phyloP scores from a whole-genome alignment of 2,113 vertebrate species.

The Dinomys branickii region DNA sequence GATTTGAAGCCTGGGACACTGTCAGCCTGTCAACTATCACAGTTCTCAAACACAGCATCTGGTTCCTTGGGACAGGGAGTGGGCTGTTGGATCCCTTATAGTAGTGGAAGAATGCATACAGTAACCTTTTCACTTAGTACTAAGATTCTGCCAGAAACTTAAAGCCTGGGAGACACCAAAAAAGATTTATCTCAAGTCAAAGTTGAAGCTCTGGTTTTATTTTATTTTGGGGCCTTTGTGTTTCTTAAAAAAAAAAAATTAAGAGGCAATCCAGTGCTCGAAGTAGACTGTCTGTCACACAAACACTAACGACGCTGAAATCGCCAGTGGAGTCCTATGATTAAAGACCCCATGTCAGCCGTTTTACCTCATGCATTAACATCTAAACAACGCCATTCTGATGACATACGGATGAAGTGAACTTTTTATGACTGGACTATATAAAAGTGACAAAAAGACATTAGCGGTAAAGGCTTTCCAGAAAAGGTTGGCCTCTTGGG shows the following conservation, averaged over 20 bases:
- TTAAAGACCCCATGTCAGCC: constrained; percentile 61
- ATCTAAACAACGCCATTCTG: constrained; percentile 76
- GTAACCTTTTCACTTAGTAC: constrained; percentile 78
- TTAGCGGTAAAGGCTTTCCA: constrained; percentile 83
- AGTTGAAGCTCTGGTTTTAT: constrained; percentile 30
- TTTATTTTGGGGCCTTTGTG: not conserved
- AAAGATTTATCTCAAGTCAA: not conserved
- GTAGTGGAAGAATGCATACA: constrained; percentile 76
- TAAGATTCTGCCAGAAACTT: constrained; percentile 51
- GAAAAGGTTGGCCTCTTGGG: constrained; percentile 82
- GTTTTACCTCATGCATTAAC: constrained; percentile 71
- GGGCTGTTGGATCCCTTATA: constrained; percentile 74
- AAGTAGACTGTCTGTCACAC: constrained; percentile 48
- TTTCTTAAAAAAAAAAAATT: not conserved
- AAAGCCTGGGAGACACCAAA: constrained; percentile 32
- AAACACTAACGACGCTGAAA: constrained; percentile 28
- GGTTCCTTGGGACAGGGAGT: constrained; percentile 76
- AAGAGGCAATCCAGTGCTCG: not conserved
- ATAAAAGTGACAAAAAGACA: constrained; percentile 84
- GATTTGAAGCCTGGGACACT: not conserved
- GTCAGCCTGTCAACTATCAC: constrained; percentile 73
- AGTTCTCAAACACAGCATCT: constrained; percentile 78
- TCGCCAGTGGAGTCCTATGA: not conserved
- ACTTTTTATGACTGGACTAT: constrained; percentile 75
- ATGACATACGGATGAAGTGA: constrained; percentile 71